Percentiles rank a stretch among this genome's conserved stretches.
phyloP scores from a whole-genome alignment of 2,113 vertebrate species.

The Calidris pygmaea region DNA sequence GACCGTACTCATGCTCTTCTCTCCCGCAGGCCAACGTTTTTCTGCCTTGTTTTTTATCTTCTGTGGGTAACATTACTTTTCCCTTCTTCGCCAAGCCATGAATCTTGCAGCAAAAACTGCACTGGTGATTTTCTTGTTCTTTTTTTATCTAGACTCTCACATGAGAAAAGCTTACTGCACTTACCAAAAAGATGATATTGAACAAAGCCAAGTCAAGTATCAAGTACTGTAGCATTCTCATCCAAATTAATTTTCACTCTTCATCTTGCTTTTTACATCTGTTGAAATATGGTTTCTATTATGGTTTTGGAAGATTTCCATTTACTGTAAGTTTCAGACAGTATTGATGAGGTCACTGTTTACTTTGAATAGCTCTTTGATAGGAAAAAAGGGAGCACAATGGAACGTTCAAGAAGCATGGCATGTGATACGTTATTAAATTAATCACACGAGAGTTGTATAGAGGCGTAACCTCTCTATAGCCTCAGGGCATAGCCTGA shows the following conservation, averaged over 20 bases:
- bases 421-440: slow-evolving; percentile 43
- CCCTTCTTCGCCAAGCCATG: neutral
- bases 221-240: neutral
- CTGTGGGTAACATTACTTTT: neutral
- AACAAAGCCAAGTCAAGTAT: neutral
- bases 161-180: neutral
- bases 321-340: slow-evolving; percentile 62
- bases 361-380: slow-evolving; percentile 69
- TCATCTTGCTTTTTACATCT: slow-evolving; percentile 44
- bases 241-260: slow-evolving; percentile 47
- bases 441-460: slow-evolving; percentile 17
- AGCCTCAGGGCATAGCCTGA: neutral
- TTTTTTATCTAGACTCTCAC: neutral
- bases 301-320: slow-evolving; percentile 66
- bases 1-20: neutral
- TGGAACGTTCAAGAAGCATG: slow-evolving; percentile 47
- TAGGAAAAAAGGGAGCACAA: slow-evolving; percentile 53
- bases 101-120: neutral
- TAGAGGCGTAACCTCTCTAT: neutral
- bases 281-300: slow-evolving; percentile 66
- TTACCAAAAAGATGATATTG: neutral
- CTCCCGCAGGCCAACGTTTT: neutral
- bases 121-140: neutral
- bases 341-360: slow-evolving; percentile 71
- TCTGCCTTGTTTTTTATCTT: neutral